phyloP scores from a whole-genome alignment of 1,140 invertebrate genomes.

The Ceratina australensis region DNA sequence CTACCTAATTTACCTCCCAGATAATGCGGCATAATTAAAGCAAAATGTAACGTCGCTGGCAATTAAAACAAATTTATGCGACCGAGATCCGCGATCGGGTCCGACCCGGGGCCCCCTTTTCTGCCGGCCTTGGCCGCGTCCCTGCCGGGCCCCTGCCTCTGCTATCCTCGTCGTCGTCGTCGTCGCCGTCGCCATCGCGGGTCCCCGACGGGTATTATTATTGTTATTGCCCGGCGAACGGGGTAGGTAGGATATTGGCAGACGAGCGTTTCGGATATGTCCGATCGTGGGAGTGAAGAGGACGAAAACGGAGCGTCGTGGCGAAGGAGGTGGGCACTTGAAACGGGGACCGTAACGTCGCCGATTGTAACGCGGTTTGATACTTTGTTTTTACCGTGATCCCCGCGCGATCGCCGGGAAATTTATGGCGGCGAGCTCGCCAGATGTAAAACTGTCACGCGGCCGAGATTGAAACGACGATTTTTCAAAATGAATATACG shows the following conservation, averaged over 20 bases:
- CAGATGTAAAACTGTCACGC: no score
- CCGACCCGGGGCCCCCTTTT: conserved; percentile 61
- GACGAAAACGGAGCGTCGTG: not conserved
- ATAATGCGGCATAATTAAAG: conserved; percentile 81
- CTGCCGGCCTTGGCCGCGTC: conserved; percentile 61
- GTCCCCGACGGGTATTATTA: conserved; percentile 59
- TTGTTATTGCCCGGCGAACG: conserved; percentile 56
- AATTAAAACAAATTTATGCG: conserved; percentile 81
- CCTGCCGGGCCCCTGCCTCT: conserved; percentile 40
- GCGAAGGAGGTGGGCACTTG: not conserved
- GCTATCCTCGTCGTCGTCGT: conserved; percentile 31
- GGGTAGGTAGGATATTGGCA: conserved; percentile 12
- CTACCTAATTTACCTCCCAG: conserved; percentile 81
- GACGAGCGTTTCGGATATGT: conserved; percentile 29
- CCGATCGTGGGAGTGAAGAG: not conserved
- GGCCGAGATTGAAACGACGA: no score
- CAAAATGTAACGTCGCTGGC: conserved; percentile 81
- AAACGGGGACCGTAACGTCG: not conserved
- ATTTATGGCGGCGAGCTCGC: no score
- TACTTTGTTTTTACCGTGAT: no score
- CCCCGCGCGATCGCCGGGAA: no score
- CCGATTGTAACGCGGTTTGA: not conserved
- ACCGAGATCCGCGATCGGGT: conserved; percentile 79
- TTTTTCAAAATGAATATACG: no score
- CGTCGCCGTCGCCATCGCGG: conserved; percentile 50